Evolutionary conservation across 2,797 vertebrate species (phyloP), one percentile per base, ranked within the genome.

Genomic region (Acridotheres tristis): DNA sequence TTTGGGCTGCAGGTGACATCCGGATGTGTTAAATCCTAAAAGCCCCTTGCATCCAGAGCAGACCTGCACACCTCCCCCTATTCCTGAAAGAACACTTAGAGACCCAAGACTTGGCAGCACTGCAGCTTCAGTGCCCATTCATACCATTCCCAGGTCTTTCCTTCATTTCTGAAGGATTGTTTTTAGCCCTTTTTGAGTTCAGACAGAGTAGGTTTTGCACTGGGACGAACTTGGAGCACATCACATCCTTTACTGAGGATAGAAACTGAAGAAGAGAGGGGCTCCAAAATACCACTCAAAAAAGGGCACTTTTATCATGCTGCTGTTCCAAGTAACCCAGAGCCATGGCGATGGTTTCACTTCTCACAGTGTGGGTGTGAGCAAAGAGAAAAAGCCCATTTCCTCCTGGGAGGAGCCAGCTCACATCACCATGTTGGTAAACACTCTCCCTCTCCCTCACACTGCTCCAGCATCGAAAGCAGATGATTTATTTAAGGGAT

Each of bases 141-240:
- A n/a, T 53, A 68, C 23, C 9, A 2, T 43, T 71, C 38, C 47
- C 47, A 47, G 34, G 36, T 38, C 25, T 73, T 42, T 18, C 42
- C 36, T 47, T 50, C 36, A 13, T 34, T 55, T 29, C 55, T 42
- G 18, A 23, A 4, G 18, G 19, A 13, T 32, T 25, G 8, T 6
- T 58, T 75, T 54, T 10, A 50, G 55, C 16, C 21, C 19, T 32
- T 40, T 42, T 6, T 3, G 25, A 45, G 34, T 15, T 62, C 58
- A 59, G 6, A 26, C 14, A 51, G 40, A 16, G 66, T 10, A 57
- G 58, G 36, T 10, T 58, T 73, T 50, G 23, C 29, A 21, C 45
- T 53, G 42, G 10, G 51, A 40, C 0, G 0, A 14, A 50, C 0
- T 15, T 8, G 13, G 17, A 75, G 7, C 2, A 0, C 53, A 19